phyloP scores from a whole-genome alignment of 1,140 invertebrate species.

The Pentalonia nigronervosa region DNA sequence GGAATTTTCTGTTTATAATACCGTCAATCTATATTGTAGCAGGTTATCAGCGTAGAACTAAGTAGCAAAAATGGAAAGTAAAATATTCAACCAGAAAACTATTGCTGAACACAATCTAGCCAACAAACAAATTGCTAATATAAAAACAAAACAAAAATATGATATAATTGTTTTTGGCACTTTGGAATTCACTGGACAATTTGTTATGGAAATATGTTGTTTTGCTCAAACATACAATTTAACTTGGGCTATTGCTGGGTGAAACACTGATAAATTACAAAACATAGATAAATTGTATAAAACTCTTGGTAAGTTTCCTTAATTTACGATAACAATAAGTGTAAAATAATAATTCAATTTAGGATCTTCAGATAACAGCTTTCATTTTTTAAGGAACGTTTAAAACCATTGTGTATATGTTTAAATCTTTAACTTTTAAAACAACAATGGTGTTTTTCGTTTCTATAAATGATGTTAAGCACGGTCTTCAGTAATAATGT shows the following conservation, averaged over 20 bases:
- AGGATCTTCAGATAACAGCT: not conserved
- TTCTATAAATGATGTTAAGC: slow-evolving; percentile 16
- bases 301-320: slow-evolving; percentile 27
- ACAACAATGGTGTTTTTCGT: slow-evolving; percentile 26
- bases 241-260: slow-evolving; percentile 78
- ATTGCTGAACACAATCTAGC: not conserved
- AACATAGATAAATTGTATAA: slow-evolving; percentile 69
- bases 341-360: not conserved
- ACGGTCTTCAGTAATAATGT: not conserved
- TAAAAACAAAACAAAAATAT: not conserved
- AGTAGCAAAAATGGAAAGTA: not conserved
- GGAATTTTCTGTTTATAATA: not conserved
- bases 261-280: slow-evolving; percentile 72
- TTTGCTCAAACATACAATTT: slow-evolving; percentile 67
- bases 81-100: not conserved
- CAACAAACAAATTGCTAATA: not conserved
- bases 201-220: slow-evolving; percentile 72
- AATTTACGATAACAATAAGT: not conserved
- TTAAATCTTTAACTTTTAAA: not conserved
- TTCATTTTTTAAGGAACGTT: slow-evolving; percentile 24
- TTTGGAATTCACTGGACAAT: slow-evolving; percentile 77
- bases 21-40: not conserved
- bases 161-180: not conserved
- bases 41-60: not conserved
- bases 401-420: slow-evolving; percentile 24